phyloP scores from a whole-genome alignment of 1,140 invertebrate genomes.

The Drosophila parvula region DNA sequence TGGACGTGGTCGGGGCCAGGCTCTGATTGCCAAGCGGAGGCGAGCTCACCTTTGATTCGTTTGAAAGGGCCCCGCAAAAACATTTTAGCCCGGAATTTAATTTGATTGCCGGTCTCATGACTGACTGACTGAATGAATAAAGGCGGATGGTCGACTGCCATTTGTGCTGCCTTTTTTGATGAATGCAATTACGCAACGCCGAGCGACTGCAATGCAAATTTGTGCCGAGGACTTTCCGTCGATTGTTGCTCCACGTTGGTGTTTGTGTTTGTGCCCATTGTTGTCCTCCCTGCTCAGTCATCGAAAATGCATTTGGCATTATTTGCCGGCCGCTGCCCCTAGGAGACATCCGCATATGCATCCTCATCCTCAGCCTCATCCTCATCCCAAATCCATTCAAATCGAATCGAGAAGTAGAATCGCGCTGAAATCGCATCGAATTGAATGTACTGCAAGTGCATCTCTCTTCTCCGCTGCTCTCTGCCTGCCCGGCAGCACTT shows the following conservation, averaged over 20 bases:
- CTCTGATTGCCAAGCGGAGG: constrained; percentile 20
- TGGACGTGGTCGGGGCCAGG: too few relatives aligned
- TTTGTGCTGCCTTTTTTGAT: constrained; percentile 46
- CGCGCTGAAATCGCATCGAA: constrained; percentile 57
- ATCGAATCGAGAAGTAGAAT: constrained; percentile 43
- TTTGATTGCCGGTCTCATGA: constrained; percentile 48
- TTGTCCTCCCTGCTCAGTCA: constrained; percentile 38
- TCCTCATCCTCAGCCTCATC: constrained; percentile 1
- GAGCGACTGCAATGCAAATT: constrained; percentile 44
- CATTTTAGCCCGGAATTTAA: constrained; percentile 49
- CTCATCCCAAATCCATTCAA: constrained; percentile 37
- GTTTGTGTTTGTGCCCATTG: constrained; percentile 10
- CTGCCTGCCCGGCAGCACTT: constrained; percentile 9
- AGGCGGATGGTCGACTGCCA: constrained; percentile 16
- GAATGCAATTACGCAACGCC: constrained; percentile 77
- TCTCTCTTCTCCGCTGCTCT: constrained; percentile 3
- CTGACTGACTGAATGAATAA: constrained; percentile 31
- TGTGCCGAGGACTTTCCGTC: constrained; percentile 13
- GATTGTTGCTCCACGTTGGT: constrained; percentile 20
- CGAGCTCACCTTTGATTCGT: constrained; percentile 20
- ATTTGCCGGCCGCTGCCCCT: constrained; percentile 60
- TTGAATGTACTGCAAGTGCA: constrained; percentile 57
- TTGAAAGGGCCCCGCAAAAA: constrained; percentile 9
- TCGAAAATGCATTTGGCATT: constrained; percentile 66
- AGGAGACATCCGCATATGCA: constrained; percentile 44